These are phyloP conservation scores for Myotis brandtii DNA, from an alignment of 2,113 vertebrate species.

Conservation along the genomic window DNA sequence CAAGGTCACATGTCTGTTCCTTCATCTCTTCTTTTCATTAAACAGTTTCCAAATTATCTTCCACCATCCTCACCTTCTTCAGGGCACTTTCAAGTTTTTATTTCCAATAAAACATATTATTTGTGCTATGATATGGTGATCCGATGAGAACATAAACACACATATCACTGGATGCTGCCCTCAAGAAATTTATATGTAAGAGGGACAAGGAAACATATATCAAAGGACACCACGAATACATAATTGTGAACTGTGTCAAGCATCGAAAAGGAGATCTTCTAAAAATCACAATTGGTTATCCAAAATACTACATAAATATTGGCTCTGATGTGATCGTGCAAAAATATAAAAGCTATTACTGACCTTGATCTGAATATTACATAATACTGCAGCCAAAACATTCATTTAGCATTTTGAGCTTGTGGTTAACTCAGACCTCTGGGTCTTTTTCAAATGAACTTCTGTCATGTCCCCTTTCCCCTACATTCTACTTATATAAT, in stretches of 20 bases:
- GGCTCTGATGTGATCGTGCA: not conserved
- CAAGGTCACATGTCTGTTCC: not conserved
- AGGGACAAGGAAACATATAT: not conserved
- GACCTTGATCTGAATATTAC: not conserved
- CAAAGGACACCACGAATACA: not conserved
- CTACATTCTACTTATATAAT: not conserved
- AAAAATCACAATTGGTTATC: not conserved
- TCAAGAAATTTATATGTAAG: conserved; percentile 13
- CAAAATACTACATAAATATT: not conserved
- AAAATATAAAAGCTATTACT: not conserved
- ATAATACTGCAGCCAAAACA: not conserved
- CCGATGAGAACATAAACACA: not conserved
- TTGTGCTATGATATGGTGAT: not conserved
- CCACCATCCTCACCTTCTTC: not conserved
- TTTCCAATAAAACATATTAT: not conserved
- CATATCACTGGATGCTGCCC: not conserved
- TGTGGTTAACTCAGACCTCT: not conserved
- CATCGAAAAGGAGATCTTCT: not conserved
- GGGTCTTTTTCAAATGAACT: not conserved
- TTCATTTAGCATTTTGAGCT: not conserved
- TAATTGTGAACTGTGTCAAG: not conserved
- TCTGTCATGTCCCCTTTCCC: not conserved
- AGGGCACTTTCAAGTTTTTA: not conserved
- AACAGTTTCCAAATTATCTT: not conserved
- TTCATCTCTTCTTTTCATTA: not conserved